Evolutionary conservation across 2,797 vertebrate species (phyloP).

Genomic region (Sebastolobus altivelis): DNA sequence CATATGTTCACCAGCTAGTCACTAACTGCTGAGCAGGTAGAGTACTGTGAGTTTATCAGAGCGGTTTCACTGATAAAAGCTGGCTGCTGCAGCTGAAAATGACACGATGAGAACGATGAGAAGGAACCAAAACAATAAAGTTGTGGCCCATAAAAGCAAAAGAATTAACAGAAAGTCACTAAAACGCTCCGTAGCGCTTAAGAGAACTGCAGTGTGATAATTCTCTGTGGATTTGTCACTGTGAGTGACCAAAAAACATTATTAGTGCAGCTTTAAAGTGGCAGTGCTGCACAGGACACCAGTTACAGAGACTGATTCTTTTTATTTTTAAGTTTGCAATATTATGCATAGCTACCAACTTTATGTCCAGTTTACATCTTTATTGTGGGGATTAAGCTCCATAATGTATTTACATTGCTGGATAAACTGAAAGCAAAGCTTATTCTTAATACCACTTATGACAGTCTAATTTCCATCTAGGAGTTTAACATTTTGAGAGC

Average conservation of each 20-base stretch:
- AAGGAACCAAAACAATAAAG: not conserved
- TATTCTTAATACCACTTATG: not conserved
- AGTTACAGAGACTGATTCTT: not conserved
- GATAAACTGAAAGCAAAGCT: not conserved
- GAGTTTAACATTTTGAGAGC: not conserved
- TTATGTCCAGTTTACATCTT: not conserved
- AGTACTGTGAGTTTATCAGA: not conserved
- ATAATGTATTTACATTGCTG: constrained; percentile 4
- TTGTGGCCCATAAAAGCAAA: not conserved
- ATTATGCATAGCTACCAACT: not conserved
- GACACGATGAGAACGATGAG: not conserved
- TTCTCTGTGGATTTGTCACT: not conserved
- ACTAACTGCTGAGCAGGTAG: not conserved
- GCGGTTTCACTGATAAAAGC: fast-evolving
- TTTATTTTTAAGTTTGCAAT: not conserved
- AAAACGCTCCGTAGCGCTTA: not conserved
- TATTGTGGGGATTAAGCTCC: constrained; percentile 2
- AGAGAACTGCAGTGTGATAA: not conserved
- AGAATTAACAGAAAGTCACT: not conserved
- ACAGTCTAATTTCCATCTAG: not conserved
- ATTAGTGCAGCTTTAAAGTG: constrained; percentile 10
- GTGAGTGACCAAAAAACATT: not conserved
- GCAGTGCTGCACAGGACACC: not conserved
- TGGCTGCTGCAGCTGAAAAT: not conserved
- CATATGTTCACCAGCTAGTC: not conserved